Base-by-base conservation (phyloP, 1,140 invertebrate genomes). In the Drosophila triauraria region DNA sequence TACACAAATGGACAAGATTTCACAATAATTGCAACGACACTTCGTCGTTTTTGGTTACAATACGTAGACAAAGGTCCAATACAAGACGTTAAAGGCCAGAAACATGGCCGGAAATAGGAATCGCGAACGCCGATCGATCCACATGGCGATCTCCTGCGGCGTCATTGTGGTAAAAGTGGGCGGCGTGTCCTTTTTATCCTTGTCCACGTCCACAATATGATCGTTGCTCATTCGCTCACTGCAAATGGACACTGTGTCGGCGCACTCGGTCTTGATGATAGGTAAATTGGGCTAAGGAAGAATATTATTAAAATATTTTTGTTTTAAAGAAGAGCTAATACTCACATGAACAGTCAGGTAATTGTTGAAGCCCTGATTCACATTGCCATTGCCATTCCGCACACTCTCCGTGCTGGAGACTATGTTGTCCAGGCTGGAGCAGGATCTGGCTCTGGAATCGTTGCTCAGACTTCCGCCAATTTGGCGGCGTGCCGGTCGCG, bases 101-200 rank as follows among this genome's bases (percentile, higher is more conserved):
- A 98, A 98, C 40, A 95, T 93, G 13, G 95, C 91, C 0, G 97
- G 97, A 87, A 98, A 98, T 5, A 97, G 92, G 17, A 97, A 93
- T 27, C 97, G 94, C 17, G 96, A 96, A 5, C 96, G 94, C 51
- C 92, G 58, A 51, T 98, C 97, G 44, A 98, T 97, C 96, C 96
- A 97, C 60, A 96, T 96, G 60, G 97, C 96, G 44, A 97, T 97
- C 92, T 97, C 96, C 82, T 97, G 96, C 1, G 97, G 96, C 5
- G 96, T 97, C 96, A 97, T 97, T 20, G 96, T 97, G 30, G 96
- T 97, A 46, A 92, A 92, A 10, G 91, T 91, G 15, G 87, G 75
- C 13, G 76, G 72, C 47, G 93, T 78, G 12, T 83, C 80, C 38
- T 85, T 85, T 43, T 80, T 82, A 9, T 78, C 77, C 62, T 86